Conservation (phyloP, 2,113 vertebrate species). For the Corythaeola cristata region DNA sequence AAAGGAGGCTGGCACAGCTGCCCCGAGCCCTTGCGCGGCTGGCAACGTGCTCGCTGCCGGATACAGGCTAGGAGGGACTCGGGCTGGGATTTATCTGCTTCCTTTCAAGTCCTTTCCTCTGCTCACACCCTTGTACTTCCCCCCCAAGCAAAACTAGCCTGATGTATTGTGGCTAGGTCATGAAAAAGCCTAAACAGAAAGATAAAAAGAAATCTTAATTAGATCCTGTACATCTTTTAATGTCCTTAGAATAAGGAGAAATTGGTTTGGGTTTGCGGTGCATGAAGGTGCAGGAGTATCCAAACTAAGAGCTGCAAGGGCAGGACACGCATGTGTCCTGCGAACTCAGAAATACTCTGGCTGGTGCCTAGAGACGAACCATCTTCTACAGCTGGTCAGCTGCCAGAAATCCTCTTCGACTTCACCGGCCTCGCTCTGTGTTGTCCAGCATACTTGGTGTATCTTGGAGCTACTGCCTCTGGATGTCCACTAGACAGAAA, state of each 20-base stretch:
- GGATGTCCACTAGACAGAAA: background rate
- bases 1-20: accelerated
- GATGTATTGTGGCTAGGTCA: background rate
- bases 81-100: background rate
- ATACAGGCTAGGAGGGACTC: background rate
- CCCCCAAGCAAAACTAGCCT: background rate
- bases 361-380: background rate
- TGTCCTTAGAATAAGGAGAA: background rate
- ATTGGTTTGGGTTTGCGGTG: background rate
- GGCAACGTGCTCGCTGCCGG: background rate
- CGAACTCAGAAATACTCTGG: background rate
- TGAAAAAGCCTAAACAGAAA: background rate
- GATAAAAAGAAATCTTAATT: background rate
- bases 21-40: background rate
- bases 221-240: background rate
- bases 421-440: background rate
- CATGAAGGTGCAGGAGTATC: background rate
- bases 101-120: conserved; percentile 34
- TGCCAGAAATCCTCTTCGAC: background rate
- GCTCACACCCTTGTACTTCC: background rate
- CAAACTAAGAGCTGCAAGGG: background rate
- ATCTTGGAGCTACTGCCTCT: background rate
- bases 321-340: background rate
- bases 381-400: background rate
- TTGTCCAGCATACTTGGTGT: background rate